phyloP scores from a whole-genome alignment of 2,888 invertebrate genomes.

The Tipula vernalis region DNA sequence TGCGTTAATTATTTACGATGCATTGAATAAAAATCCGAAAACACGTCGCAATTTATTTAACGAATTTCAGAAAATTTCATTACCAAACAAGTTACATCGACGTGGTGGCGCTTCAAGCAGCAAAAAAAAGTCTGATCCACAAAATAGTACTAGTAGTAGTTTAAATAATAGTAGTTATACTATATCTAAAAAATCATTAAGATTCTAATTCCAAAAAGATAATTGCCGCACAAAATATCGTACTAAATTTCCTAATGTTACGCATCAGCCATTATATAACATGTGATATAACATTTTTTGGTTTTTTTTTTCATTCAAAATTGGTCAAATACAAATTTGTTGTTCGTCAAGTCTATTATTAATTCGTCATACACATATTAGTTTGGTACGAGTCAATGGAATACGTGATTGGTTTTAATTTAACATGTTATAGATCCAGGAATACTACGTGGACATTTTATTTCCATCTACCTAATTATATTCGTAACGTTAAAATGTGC shows the following conservation, averaged over 20 bases:
- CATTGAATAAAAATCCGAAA: conserved; percentile 16
- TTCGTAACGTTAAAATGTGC: neutral
- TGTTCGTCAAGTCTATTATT: neutral
- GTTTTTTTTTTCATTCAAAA: neutral
- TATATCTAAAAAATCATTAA: neutral
- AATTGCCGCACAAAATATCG: neutral
- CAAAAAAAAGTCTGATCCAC: neutral
- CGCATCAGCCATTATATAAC: neutral
- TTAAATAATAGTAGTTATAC: neutral
- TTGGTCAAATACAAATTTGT: neutral
- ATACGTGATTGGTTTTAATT: neutral
- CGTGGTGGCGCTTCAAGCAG: neutral
- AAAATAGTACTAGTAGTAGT: neutral
- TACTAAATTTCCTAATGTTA: too few relatives aligned
- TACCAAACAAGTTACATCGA: neutral
- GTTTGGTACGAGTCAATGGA: neutral
- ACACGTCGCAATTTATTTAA: conserved; percentile 23
- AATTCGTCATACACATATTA: neutral
- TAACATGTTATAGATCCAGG: neutral
- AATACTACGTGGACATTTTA: neutral
- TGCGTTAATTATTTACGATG: conserved; percentile 25
- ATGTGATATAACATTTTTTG: neutral
- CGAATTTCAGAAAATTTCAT: conserved; percentile 20
- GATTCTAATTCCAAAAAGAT: neutral
- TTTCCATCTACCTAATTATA: neutral